phyloP scores from a whole-genome alignment of 2,888 invertebrate genomes.

The Trilocha varians region DNA sequence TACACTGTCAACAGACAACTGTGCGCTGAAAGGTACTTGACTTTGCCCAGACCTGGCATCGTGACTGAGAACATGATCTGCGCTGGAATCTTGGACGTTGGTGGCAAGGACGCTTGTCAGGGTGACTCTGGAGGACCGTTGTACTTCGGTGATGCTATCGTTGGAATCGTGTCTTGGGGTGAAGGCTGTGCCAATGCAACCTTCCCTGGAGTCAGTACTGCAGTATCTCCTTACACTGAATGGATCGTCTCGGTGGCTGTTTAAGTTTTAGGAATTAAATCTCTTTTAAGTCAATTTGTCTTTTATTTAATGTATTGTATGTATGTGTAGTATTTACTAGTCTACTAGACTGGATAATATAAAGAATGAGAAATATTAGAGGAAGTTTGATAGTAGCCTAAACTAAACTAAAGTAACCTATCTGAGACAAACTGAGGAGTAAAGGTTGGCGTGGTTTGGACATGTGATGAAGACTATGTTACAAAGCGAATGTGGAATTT shows the following conservation, averaged over 20 bases:
- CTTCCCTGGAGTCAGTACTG: constrained; percentile 60
- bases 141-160: constrained; percentile 35
- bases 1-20: constrained; percentile 31
- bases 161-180: constrained; percentile 62
- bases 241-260: constrained; percentile 30
- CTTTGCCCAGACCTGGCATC: constrained; percentile 5
- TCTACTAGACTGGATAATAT: too few relatives aligned
- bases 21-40: constrained; percentile 32
- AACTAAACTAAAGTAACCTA: too few relatives aligned
- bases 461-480: too few relatives aligned
- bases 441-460: too few relatives aligned
- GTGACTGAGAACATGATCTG: constrained; percentile 41
- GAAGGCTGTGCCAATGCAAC: constrained; percentile 44
- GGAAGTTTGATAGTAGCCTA: too few relatives aligned
- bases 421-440: too few relatives aligned
- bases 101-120: constrained; percentile 36
- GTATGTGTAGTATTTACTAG: too few relatives aligned
- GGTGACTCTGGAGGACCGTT: constrained; percentile 52
- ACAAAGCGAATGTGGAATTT: too few relatives aligned
- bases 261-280: constrained; percentile 3
- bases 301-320: too few relatives aligned
- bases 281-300: too few relatives aligned
- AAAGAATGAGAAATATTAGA: too few relatives aligned
- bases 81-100: constrained; percentile 32
- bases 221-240: constrained; percentile 32